Base-by-base conservation (phyloP, 2,113 vertebrate species). In the Burhinus oedicnemus region DNA sequence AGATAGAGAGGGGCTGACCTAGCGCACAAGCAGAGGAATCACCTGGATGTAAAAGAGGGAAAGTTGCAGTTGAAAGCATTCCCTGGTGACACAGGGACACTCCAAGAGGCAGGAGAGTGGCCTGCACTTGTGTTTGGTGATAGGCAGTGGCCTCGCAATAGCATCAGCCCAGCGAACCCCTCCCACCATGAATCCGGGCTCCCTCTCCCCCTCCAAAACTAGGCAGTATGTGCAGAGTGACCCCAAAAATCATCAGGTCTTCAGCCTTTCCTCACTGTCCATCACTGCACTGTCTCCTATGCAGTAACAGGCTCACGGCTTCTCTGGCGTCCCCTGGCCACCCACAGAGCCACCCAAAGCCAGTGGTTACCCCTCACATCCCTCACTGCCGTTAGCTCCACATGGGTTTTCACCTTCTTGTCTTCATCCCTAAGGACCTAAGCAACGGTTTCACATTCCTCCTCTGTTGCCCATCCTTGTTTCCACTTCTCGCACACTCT, bases 401-500 rank as follows among this genome's bases (percentile, higher is more conserved):
- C 3, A 2, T 12, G n/a, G 55, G 51, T 17, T 75, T 92, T 70
- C 45, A 49, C 52, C 36, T 61, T n/a, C 45, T 52, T 1, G 1
- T 8, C 15, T n/a, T 49, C 45, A 27, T 51, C 52, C 42, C 44
- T 12, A 32, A 71, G 42, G 52, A 54, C 52, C 34, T 8, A 25
- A 79, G 42, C 16, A 26, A 44, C 0, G 2, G 22, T 62, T 86
- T 61, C 54, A 21, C 61, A 16, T 40, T 76, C 32, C 38, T 70
- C 26, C n/a, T 85, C 57, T 5, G 1, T 5, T 36, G 18, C 47
- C 27, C 0, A 0, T 44, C 84, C 27, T 14, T 26, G 25, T 34
- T 52, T 30, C 30, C 3, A 0, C 27, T 26, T 12, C 40, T 44
- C 3, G 0, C 27, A 17, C 2, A 0, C 45, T 34, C 36, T 29